Evolutionary conservation across 2,113 vertebrate species (phyloP).

Genomic region (Bungarus multicinctus): DNA sequence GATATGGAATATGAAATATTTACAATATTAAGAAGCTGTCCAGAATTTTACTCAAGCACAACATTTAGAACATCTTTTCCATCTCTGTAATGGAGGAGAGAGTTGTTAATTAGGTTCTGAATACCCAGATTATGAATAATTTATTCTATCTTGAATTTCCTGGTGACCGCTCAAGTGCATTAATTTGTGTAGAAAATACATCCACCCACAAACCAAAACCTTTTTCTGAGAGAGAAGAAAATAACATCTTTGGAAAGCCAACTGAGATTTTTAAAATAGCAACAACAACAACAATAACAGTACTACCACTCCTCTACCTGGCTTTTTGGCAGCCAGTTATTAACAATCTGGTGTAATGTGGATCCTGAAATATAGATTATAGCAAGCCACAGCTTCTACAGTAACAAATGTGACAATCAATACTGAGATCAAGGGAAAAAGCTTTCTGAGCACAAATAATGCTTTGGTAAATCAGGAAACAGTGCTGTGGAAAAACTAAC

Average conservation of each 20-base stretch:
- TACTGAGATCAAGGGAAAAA: not conserved
- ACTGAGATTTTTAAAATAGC: not conserved
- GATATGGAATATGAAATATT: not conserved
- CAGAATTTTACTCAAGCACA: not conserved
- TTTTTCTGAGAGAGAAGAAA: not conserved
- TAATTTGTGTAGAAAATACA: not conserved
- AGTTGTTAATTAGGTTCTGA: not conserved
- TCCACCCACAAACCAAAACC: not conserved
- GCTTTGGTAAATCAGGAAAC: not conserved
- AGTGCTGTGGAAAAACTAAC: not conserved
- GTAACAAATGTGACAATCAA: constrained; percentile 4
- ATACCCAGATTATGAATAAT: not conserved
- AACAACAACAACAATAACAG: not conserved
- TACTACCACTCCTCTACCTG: not conserved
- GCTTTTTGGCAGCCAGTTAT: not conserved
- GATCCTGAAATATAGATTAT: constrained; percentile 15
- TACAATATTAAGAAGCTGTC: not conserved
- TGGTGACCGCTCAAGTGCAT: not conserved
- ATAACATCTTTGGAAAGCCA: not conserved
- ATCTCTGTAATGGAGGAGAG: not conserved
- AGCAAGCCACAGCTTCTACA: not conserved
- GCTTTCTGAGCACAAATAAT: not conserved
- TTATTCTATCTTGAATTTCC: not conserved
- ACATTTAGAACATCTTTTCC: not conserved
- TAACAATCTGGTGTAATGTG: constrained; percentile 13